Evolutionary conservation across 1,140 invertebrate species (phyloP).

Genomic region (Calephelis virginiensis): DNA sequence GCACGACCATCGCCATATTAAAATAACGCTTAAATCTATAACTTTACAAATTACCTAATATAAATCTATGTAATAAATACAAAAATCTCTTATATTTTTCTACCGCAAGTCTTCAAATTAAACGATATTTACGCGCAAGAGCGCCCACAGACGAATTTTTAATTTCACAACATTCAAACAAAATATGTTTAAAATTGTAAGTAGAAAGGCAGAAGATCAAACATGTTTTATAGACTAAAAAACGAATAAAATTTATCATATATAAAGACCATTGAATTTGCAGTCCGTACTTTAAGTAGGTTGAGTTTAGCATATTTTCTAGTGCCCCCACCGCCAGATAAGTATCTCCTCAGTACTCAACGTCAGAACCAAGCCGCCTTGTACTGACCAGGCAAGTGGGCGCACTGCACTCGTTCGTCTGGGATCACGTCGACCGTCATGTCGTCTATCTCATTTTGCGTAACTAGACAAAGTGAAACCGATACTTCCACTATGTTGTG

Average conservation of each 20-base stretch:
- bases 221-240: background rate
- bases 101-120: slow-evolving; percentile 73
- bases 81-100: slow-evolving; percentile 77
- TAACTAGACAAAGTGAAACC: too few relatives aligned
- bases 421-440: too few relatives aligned
- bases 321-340: too few relatives aligned
- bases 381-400: too few relatives aligned
- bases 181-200: background rate
- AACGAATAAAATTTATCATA: background rate
- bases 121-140: slow-evolving; percentile 51
- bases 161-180: background rate
- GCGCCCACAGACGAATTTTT: slow-evolving; percentile 17
- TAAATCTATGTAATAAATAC: slow-evolving; percentile 78
- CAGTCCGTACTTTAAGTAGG: too few relatives aligned
- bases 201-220: background rate
- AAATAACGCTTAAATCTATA: slow-evolving; percentile 69
- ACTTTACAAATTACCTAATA: slow-evolving; percentile 77
- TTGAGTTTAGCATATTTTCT: too few relatives aligned
- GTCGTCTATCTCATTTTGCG: too few relatives aligned
- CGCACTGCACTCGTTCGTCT: too few relatives aligned
- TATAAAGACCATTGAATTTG: too few relatives aligned
- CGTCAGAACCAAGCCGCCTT: too few relatives aligned
- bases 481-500: too few relatives aligned
- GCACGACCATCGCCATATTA: slow-evolving; percentile 75
- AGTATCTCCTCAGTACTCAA: too few relatives aligned